These are phyloP conservation scores for Pseudopipra pipra DNA, from an alignment of 2,113 vertebrate genomes.

Conservation along the genomic window DNA sequence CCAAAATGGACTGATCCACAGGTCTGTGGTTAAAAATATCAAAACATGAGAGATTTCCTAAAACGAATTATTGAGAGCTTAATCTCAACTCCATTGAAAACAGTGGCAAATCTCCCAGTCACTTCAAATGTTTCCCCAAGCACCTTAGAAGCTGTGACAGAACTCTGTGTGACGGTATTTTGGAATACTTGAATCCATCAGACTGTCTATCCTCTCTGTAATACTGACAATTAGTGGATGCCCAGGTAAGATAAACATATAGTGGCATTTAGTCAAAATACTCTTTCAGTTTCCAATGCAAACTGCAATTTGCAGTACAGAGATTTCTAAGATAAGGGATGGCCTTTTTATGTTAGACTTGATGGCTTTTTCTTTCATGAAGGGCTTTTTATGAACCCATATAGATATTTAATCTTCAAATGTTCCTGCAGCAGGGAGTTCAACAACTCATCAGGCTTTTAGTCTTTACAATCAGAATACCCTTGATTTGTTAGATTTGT, in stretches of 20 bases:
- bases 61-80: not conserved
- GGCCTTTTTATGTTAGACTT: not conserved
- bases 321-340: not conserved
- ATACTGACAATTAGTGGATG: not conserved
- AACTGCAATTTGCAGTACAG: not conserved
- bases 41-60: not conserved
- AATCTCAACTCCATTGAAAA: not conserved
- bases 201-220: not conserved
- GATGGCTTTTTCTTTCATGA: not conserved
- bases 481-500: not conserved
- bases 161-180: not conserved
- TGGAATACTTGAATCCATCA: not conserved
- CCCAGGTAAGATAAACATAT: not conserved
- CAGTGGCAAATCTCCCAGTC: not conserved
- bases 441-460: constrained; percentile 7
- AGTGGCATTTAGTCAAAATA: not conserved
- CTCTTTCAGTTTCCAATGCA: not conserved
- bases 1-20: not conserved
- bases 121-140: not conserved
- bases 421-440: not conserved
- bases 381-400: not conserved
- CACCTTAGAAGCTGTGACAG: not conserved
- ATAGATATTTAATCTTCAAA: not conserved
- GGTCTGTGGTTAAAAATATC: not conserved
- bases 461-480: not conserved